Percentiles rank a stretch among this genome's conserved stretches.
Conservation (phyloP, 1,140 invertebrate genomes). For the Teleogryllus occipitalis region DNA sequence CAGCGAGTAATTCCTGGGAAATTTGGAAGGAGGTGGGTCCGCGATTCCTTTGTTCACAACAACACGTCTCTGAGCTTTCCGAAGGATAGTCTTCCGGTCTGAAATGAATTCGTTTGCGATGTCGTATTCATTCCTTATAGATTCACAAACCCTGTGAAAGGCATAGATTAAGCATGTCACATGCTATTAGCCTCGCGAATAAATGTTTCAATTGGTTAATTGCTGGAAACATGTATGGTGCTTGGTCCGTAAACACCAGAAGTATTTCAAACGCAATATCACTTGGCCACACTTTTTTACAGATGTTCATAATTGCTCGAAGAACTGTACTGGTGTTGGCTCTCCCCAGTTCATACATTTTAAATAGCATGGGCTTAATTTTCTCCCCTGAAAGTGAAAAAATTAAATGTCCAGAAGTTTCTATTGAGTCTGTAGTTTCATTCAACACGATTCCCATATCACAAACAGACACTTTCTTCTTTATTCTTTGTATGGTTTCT, state of each 20-base stretch:
- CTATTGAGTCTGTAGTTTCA: no score
- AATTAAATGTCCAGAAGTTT: no score
- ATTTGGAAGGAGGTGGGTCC: constrained; percentile 9
- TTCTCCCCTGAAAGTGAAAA: no score
- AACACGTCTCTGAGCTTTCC: not conserved
- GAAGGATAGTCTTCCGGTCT: not conserved
- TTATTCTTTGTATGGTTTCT: constrained; percentile 10
- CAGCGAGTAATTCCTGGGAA: constrained; percentile 9
- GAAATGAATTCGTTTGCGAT: constrained; percentile 9
- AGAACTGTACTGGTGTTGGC: no score
- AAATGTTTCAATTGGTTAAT: constrained; percentile 11
- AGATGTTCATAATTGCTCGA: no score
- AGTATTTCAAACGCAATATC: no score
- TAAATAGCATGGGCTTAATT: no score
- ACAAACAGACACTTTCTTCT: not conserved
- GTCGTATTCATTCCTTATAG: constrained; percentile 10
- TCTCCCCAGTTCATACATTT: no score
- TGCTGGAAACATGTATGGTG: constrained; percentile 8
- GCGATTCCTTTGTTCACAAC: not conserved
- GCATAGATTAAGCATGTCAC: not conserved
- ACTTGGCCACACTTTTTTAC: no score
- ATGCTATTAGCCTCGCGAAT: not conserved
- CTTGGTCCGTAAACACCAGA: constrained; percentile 2
- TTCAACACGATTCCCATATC: constrained; percentile 10
- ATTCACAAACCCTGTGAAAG: constrained; percentile 7